Evolutionary conservation across 2,113 vertebrate genomes (phyloP).

Genomic region (Uria lomvia): DNA sequence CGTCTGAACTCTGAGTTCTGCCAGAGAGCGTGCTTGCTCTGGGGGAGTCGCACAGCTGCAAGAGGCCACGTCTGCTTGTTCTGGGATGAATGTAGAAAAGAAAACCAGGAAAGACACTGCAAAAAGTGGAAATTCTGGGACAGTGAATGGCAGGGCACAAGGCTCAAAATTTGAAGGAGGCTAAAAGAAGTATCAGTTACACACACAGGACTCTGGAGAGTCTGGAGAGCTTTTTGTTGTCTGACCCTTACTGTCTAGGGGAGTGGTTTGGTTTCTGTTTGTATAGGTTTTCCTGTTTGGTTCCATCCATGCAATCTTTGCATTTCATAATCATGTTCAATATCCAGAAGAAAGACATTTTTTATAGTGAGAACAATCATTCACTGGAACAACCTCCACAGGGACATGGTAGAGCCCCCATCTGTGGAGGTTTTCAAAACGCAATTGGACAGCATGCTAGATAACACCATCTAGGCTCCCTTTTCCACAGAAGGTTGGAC

Average conservation of each 20-base stretch:
- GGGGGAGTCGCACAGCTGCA: neutral
- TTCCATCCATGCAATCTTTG: neutral
- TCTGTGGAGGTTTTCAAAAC: neutral
- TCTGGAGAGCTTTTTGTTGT: neutral
- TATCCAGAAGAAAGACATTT: neutral
- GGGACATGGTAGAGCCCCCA: neutral
- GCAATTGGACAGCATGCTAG: neutral
- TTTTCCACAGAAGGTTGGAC: neutral
- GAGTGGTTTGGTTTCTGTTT: neutral
- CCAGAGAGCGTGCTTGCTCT: neutral
- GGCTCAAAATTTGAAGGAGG: neutral
- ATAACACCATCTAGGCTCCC: neutral
- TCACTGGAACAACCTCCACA: neutral
- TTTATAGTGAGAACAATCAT: neutral
- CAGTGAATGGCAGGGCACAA: neutral
- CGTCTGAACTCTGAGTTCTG: neutral
- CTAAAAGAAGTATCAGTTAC: neutral
- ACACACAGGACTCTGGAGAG: neutral
- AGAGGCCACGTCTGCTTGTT: neutral
- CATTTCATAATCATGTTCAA: neutral
- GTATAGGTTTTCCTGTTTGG: neutral
- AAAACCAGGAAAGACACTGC: neutral
- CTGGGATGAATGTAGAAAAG: neutral
- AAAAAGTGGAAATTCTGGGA: neutral
- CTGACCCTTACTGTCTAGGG: neutral